Base-by-base conservation (phyloP, 2,113 vertebrate species). In the Dromas ardeola region DNA sequence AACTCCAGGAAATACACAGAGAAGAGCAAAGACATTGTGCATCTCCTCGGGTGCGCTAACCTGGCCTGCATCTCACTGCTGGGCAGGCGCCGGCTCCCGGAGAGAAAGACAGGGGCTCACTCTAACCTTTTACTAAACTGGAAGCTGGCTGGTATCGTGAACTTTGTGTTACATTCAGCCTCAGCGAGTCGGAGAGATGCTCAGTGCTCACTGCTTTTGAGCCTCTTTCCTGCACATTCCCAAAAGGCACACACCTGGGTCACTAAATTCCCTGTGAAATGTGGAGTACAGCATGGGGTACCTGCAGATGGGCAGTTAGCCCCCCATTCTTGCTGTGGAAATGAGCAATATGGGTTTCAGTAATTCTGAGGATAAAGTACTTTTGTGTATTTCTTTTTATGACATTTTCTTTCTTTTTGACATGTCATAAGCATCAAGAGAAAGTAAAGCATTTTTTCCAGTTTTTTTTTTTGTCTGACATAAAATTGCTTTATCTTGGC, bases 21-120 rank as follows among this genome's bases (percentile, higher is more conserved):
- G 67, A 42, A 58, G 17, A 59, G 16, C 22, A 52, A 49, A 62
- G 65, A 30, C 0, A 0, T 15, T 9, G 36, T 25, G 10, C 29
- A 19, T 18, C 38, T 40, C 62, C 38, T 20, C 1, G 6, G 5
- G 7, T 61, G 23, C 0, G 0, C 50, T 52, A 25, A 25, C 3
- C 49, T 53, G 50, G 11, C 6, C 12, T 5, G 5, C 10, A 10
- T 34, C 9, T 14, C 25, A 32, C 26, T 49, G 4, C 32, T 8
- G 26, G 25, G 11, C 18, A 42, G 18, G 22, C 10, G 1, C 21
- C 36, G 6, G 6, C 13, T 56, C 14, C 36, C 2, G 0, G 25
- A 20, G 15, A 21, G 19, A 73, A 73, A 52, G 13, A 34, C 36
- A 40, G 19, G 25, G 16, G 4, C 26, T 84, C 15, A n/a, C 34